Evolutionary conservation across 2,113 vertebrate genomes (phyloP), one percentile per base, ranked within the genome.

Genomic region (Leptodactylus fuscus): DNA sequence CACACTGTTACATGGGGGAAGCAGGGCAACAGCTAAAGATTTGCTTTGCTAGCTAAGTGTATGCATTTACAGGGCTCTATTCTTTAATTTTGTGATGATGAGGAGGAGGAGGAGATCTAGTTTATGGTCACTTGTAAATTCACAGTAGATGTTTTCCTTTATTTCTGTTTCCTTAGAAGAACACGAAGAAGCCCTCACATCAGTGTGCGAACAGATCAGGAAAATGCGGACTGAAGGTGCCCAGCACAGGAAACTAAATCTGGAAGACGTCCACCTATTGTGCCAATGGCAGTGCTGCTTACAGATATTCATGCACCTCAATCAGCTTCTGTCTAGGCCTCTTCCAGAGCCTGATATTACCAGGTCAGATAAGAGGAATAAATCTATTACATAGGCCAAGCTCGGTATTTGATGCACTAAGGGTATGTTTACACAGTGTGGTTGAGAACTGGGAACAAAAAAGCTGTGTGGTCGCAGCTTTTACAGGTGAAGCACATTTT

Each of bases 201-300:
- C 13, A 29, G 51, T 92, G 58, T 89, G 80, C 34, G 89, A 86
- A 0, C 85, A 92, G 81, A 89, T 96, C 46, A 88, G 89, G 1
- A 88, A 88, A 29, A 89, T 90, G 88, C 95, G 94, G 49, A 44
- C 90, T 88, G 71, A 83, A 87, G 0, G 24, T 38, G 12, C 89
- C 73, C 0, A 83, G 86, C 27, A n/a, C 85, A 0, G 88, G 27
- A 44, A 88, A 5, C 81, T 97, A 36, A 94, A 97, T 51, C 24
- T 96, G 49, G 94, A 92, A 44, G 90, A 88, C 16, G 94, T 96
- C 62, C 97, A 99, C 81, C 29, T 91, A 87, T 94, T 96, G 85
- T 96, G 96, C 92, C 97, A 99, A 86, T 99, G 98, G 98, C 97
- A 98, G 88, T 94, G 96, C 87, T 98, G 97, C 82, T 92, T 99